Percentiles rank a stretch among this genome's conserved stretches.
These are phyloP conservation scores for Neostethus bicornis DNA, from an alignment of 2,797 vertebrate species.

Conservation along the genomic window DNA sequence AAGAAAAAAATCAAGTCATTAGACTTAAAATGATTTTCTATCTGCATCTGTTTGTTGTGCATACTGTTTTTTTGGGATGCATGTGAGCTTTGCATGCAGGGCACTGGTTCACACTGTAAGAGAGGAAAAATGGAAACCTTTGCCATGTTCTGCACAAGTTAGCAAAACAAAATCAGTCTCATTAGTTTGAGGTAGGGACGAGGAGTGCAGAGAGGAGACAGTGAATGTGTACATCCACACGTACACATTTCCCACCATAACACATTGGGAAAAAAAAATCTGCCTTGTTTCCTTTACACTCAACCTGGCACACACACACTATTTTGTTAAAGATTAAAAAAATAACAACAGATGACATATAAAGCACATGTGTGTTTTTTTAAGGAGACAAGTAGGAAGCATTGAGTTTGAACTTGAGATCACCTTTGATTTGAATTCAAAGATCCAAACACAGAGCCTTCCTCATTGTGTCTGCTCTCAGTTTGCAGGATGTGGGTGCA, in stretches of 20 bases:
- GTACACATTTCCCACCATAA: constrained; percentile 68
- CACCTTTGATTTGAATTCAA: constrained; percentile 47
- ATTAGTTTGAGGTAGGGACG: constrained; percentile 78
- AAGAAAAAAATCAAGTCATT: constrained; percentile 4
- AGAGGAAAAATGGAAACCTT: constrained; percentile 49
- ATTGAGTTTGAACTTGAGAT: constrained; percentile 25
- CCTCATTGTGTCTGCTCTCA: constrained; percentile 42
- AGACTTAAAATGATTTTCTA: constrained; percentile 17
- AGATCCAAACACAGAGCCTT: constrained; percentile 51
- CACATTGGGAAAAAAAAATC: constrained; percentile 58
- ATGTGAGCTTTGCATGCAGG: constrained; percentile 40
- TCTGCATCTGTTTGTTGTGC: constrained; percentile 20
- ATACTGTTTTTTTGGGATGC: constrained; percentile 15
- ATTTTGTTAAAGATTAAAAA: too few relatives aligned
- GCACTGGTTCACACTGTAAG: constrained; percentile 22
- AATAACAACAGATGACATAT: too few relatives aligned
- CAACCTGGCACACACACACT: constrained; percentile 38
- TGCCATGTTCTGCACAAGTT: constrained; percentile 71
- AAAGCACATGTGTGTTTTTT: constrained; percentile 1
- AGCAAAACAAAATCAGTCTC: constrained; percentile 82
- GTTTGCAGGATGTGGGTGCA: constrained; percentile 80
- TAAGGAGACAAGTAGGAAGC: constrained; percentile 7
- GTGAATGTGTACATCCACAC: constrained; percentile 63
- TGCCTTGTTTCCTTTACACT: constrained; percentile 33
- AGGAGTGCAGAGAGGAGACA: constrained; percentile 73